These are phyloP conservation scores for Ornithoptera alexandrae DNA, from an alignment of 2,888 invertebrate species.

Conservation along the genomic window DNA sequence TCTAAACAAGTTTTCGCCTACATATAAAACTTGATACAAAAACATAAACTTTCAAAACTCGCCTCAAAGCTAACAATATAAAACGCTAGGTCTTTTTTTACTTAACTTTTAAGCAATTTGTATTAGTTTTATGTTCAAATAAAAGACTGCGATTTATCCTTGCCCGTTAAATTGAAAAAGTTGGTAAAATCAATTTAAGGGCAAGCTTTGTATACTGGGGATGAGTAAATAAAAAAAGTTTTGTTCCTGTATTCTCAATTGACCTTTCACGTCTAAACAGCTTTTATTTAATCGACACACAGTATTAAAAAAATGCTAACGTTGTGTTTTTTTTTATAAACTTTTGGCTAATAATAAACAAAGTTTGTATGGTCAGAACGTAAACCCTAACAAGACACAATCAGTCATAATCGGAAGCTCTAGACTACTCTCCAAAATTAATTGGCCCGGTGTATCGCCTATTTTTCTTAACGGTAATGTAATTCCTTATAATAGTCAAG, in stretches of 20 bases:
- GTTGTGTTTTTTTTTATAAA: too few relatives aligned
- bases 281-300: background rate
- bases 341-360: too few relatives aligned
- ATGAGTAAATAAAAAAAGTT: slow-evolving; percentile 25
- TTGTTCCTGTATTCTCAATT: slow-evolving; percentile 15
- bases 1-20: background rate
- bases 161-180: slow-evolving; percentile 81
- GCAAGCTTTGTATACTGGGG: slow-evolving; percentile 40
- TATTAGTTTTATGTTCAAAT: slow-evolving; percentile 77
- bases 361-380: too few relatives aligned
- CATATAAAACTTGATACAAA: background rate
- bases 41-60: slow-evolving; percentile 14
- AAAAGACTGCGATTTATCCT: slow-evolving; percentile 79
- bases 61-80: slow-evolving; percentile 10
- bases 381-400: too few relatives aligned
- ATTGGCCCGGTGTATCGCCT: too few relatives aligned
- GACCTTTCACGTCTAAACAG: slow-evolving; percentile 17
- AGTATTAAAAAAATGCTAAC: background rate
- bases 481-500: too few relatives aligned
- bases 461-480: too few relatives aligned
- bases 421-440: too few relatives aligned
- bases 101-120: slow-evolving; percentile 68
- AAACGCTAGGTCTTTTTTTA: slow-evolving; percentile 9
- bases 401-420: too few relatives aligned
- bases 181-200: slow-evolving; percentile 73